These are phyloP conservation scores for Leptodactylus fallax DNA, from an alignment of 2,797 vertebrate species.

Conservation along the genomic window DNA sequence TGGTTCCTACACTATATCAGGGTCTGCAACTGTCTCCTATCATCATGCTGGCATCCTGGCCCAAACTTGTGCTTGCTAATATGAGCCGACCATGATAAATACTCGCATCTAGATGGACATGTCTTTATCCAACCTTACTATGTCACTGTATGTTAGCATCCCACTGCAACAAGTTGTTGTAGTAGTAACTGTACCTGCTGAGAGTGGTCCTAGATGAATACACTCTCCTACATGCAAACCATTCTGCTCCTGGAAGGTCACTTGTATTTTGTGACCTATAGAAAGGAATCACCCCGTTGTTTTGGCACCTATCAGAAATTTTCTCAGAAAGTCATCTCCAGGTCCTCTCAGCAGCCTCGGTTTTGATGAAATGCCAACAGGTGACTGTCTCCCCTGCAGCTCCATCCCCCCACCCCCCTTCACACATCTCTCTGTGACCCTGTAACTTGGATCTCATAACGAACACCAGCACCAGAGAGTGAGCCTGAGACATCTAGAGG, in stretches of 20 bases:
- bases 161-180: neutral
- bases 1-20: neutral
- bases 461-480: neutral
- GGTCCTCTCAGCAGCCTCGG: slow-evolving; percentile 1
- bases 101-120: too few relatives aligned
- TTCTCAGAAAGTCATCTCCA: neutral
- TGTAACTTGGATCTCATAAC: neutral
- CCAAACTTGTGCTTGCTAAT: neutral
- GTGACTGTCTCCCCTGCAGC: slow-evolving; percentile 6
- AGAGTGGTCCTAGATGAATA: neutral
- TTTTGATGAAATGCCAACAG: slow-evolving; percentile 33
- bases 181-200: neutral
- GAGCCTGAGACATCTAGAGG: neutral
- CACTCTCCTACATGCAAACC: neutral
- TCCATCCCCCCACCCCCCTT: neutral
- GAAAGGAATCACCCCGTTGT: neutral
- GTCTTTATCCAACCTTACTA: too few relatives aligned
- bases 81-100: neutral
- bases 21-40: neutral
- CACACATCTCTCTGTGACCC: neutral
- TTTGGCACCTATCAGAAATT: neutral
- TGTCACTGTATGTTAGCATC: neutral
- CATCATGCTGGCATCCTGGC: neutral
- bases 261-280: neutral
- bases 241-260: neutral